Evolutionary conservation across 2,888 invertebrate genomes (phyloP), one percentile per base, ranked within the genome.

Genomic region (Hyposoter dolosus): DNA sequence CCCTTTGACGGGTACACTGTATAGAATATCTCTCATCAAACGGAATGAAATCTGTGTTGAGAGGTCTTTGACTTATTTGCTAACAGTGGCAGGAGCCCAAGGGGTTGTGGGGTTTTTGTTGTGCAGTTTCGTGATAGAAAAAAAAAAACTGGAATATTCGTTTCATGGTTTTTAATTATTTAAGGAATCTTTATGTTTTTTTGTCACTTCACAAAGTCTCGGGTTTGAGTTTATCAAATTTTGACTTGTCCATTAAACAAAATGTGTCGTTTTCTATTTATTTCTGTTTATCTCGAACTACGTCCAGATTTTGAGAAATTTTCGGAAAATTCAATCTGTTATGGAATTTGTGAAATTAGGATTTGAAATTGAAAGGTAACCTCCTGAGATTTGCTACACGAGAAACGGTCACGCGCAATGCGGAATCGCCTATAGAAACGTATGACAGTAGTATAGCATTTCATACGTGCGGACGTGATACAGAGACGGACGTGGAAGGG

Each of bases 381-480:
- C 23, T 47, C 19, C 32, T 10, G 50, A 78, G 23, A 68, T 47
- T 56, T 23, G 10, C 2, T 6, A 43, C 35, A 53, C 23, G 65
- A 23, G 19, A 19, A 12, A 53, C 50, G 40, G 40, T 17, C 32
- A 43, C 43, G 53, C 43, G 60, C 45, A 19, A 75, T 45, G 28
- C 56, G 56, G 40, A 78, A 78, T 23, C 40, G 53, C 68, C 28
- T 56, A 28, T 78, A 77, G 15, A 32, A 35, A 56, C 43, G n/a
- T 78, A 43, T 68, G 56, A 12, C 78, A 69, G 78, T 75, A 45
- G 75, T 63, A 72, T 47, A 53, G 35, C 75, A 47, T 78, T 77
- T 83, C 71, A 78, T 83, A 82, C 50, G 80, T 83, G 85, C 72
- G 74, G 78, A 86, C 82, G 82, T 82, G 83, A 78, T 72, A 80